Conservation (phyloP, 2,113 vertebrate species). For the Gymnorhina tibicen region DNA sequence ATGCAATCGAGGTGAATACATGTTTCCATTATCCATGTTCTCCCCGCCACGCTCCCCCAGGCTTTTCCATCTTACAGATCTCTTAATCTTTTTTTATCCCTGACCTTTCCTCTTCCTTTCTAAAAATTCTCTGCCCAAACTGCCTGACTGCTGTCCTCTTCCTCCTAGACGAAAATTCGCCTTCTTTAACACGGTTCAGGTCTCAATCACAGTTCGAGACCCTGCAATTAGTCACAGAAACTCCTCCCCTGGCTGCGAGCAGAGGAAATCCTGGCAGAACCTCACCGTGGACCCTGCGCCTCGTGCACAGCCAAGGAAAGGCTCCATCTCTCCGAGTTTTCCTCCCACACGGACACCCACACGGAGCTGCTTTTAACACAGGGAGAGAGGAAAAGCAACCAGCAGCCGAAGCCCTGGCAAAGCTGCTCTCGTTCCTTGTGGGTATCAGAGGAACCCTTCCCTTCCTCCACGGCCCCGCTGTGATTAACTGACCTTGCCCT, state of each 20-base stretch:
- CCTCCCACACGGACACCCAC: conserved; percentile 11
- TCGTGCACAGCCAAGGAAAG: background rate
- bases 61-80: background rate
- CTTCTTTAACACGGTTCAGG: background rate
- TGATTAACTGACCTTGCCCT: conserved; percentile 15
- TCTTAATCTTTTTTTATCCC: background rate
- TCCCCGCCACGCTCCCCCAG: background rate
- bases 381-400: background rate
- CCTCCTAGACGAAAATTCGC: background rate
- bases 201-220: background rate
- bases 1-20: background rate
- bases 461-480: background rate
- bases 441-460: background rate
- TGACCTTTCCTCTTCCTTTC: background rate
- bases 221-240: background rate
- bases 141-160: background rate
- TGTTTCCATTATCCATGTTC: background rate
- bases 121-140: background rate
- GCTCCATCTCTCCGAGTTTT: background rate
- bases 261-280: background rate
- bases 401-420: background rate
- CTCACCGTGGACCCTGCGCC: background rate
- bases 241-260: background rate
- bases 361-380: background rate
- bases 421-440: background rate